Evolutionary conservation across 1,140 invertebrate species (phyloP).

Genomic region (Trichonephila clavipes): DNA sequence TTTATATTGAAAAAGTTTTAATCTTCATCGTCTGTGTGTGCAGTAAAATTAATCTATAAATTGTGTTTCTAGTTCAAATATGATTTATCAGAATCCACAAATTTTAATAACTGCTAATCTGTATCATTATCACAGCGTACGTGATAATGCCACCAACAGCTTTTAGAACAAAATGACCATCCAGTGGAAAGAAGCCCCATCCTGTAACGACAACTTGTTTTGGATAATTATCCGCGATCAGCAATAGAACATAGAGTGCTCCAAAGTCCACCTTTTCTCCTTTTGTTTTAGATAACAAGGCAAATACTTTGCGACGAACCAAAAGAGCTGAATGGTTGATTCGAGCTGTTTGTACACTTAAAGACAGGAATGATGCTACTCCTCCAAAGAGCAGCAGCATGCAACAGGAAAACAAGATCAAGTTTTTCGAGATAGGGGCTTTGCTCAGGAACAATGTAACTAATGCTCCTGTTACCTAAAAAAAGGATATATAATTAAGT

Average conservation of each 20-base stretch:
- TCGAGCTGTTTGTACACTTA: constrained; percentile 14
- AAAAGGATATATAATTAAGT: not conserved
- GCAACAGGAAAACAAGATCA: not conserved
- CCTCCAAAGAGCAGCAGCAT: constrained; percentile 1
- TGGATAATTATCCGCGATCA: constrained; percentile 49
- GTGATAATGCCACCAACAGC: constrained; percentile 57
- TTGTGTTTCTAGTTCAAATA: too few relatives aligned
- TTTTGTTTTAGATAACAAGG: not conserved
- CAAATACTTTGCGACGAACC: constrained; percentile 21
- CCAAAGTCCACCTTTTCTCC: not conserved
- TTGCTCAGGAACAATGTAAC: constrained; percentile 1
- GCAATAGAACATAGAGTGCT: not conserved
- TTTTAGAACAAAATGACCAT: constrained; percentile 43
- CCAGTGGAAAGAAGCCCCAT: constrained; percentile 53
- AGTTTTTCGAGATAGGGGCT: not conserved
- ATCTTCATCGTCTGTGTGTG: too few relatives aligned
- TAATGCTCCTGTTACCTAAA: constrained; percentile 56
- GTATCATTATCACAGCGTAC: constrained; percentile 43
- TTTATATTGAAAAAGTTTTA: too few relatives aligned
- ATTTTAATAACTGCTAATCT: constrained; percentile 23
- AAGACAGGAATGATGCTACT: constrained; percentile 21
- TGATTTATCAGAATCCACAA: too few relatives aligned
- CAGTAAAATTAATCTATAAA: too few relatives aligned
- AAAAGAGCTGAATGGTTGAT: constrained; percentile 27
- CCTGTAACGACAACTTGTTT: constrained; percentile 32